Evolutionary conservation across 2,888 invertebrate species (phyloP).

Genomic region (Elaeidobius kamerunicus): DNA sequence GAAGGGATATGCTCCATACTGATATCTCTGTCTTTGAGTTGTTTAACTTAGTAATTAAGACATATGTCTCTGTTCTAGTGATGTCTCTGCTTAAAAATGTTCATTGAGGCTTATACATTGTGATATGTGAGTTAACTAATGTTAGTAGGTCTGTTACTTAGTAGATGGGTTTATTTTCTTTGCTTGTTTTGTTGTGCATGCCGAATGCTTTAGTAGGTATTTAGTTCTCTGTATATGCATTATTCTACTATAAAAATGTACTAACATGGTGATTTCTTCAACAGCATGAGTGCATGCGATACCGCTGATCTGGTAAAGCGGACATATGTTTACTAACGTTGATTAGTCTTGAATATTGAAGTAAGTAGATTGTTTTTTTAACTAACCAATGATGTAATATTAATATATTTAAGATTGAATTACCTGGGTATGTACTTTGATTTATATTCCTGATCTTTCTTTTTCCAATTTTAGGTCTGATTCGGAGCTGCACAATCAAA

Average conservation of each 20-base stretch:
- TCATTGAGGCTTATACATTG: not conserved
- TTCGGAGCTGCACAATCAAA: conserved; percentile 12
- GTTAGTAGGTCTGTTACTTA: not conserved
- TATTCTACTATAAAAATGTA: not conserved
- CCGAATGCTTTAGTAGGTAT: not conserved
- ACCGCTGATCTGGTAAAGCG: conserved; percentile 6
- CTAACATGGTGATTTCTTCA: conserved; percentile 12
- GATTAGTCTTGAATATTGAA: too few species aligned
- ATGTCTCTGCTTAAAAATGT: not conserved
- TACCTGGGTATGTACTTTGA: not conserved
- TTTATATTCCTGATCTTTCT: not conserved
- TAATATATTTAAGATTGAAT: not conserved
- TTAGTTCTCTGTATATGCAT: not conserved
- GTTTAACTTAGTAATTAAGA: not conserved
- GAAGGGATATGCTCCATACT: too few species aligned
- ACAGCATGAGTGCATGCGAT: conserved; percentile 14
- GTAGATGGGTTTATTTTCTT: not conserved
- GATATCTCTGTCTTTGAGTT: not conserved
- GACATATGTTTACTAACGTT: conserved; percentile 11
- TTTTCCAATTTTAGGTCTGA: conserved; percentile 13
- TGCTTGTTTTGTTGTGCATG: not conserved
- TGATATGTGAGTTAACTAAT: conserved; percentile 1
- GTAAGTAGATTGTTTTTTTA: too few species aligned
- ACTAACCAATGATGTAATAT: not conserved
- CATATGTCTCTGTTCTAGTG: not conserved